Conservation (phyloP, 2,113 vertebrate genomes). For the Misgurnus anguillicaudatus region DNA sequence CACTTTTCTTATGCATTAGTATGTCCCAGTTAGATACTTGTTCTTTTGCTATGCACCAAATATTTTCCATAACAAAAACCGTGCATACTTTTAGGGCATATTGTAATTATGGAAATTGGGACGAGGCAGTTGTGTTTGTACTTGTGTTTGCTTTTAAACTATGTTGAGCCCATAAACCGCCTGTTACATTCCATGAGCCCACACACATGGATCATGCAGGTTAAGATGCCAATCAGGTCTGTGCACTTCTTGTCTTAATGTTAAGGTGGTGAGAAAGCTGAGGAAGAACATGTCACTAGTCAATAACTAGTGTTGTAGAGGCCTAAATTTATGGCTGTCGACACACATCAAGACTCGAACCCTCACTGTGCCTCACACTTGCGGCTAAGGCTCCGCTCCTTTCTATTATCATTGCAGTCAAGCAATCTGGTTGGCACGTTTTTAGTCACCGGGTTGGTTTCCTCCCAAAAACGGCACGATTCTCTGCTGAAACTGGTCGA, state of each 20-base stretch:
- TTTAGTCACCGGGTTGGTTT: not conserved
- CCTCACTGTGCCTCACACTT: slow-evolving; percentile 20
- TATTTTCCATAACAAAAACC: no score
- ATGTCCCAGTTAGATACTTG: no score
- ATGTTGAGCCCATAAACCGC: not conserved
- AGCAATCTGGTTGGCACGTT: slow-evolving; percentile 23
- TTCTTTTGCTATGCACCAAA: no score
- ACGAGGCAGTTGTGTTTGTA: no score
- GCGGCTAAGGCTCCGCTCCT: not conserved
- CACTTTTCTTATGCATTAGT: no score
- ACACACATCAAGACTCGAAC: slow-evolving; percentile 46
- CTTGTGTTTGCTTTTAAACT: no score
- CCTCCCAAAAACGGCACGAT: slow-evolving; percentile 32
- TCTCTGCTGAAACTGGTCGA: no score
- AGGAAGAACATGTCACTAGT: not conserved
- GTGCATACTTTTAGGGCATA: no score
- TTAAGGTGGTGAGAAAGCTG: not conserved
- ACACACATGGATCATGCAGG: not conserved
- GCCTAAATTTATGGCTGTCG: slow-evolving; percentile 69
- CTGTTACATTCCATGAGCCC: not conserved
- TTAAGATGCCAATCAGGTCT: not conserved
- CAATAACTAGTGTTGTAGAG: not conserved
- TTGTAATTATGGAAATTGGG: no score
- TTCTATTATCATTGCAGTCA: slow-evolving; percentile 40
- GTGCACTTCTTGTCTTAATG: not conserved